phyloP scores from a whole-genome alignment of 2,888 invertebrate genomes.

The Nomada lathburiana region DNA sequence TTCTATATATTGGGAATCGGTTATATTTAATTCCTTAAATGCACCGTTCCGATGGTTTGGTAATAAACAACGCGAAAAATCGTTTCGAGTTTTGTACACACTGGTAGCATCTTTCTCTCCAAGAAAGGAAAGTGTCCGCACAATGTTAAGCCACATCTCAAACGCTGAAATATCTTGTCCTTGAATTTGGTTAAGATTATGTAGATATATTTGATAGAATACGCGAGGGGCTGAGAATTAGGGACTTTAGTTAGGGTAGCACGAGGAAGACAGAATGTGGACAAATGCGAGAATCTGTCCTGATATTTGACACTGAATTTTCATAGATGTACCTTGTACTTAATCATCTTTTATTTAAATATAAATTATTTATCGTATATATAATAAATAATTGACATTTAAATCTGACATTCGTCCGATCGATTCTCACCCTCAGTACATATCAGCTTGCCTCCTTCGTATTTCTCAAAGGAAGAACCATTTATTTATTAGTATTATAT shows the following conservation, averaged over 20 bases:
- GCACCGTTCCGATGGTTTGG: constrained; percentile 71
- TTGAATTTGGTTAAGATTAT: neutral
- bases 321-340: too few species aligned
- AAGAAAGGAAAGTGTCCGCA: constrained; percentile 79
- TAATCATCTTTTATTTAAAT: too few species aligned
- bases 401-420: too few species aligned
- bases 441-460: too few species aligned
- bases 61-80: constrained; percentile 59
- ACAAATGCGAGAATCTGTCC: too few species aligned
- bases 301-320: too few species aligned
- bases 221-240: neutral
- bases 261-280: too few species aligned
- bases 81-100: constrained; percentile 66
- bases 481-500: too few species aligned
- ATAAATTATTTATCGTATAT: too few species aligned
- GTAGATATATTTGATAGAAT: neutral
- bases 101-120: constrained; percentile 81
- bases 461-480: neutral
- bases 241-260: too few species aligned
- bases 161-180: constrained; percentile 22
- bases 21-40: constrained; percentile 79
- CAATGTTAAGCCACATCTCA: constrained; percentile 48
- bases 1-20: constrained; percentile 69
- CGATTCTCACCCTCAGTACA: too few species aligned
- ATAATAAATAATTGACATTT: too few species aligned